These are phyloP conservation scores for Cheracebus regulus DNA, from an alignment of 2,797 vertebrate genomes.

Conservation along the genomic window DNA sequence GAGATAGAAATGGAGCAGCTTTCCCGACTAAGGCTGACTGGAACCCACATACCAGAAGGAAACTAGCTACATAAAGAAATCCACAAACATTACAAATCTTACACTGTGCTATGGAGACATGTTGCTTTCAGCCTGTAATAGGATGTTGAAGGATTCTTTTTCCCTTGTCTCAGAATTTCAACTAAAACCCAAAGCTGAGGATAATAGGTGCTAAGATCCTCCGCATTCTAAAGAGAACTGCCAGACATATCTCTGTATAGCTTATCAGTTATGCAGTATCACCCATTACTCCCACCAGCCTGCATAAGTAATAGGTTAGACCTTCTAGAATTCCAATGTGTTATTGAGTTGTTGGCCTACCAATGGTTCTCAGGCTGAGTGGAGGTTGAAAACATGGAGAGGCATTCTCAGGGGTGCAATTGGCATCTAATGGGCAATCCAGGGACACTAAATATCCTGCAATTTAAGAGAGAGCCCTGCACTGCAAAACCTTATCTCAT, in stretches of 20 bases:
- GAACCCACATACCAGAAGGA: not conserved
- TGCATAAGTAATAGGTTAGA: not conserved
- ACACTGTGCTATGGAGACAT: not conserved
- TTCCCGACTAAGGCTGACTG: not conserved
- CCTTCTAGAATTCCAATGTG: not conserved
- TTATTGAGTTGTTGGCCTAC: not conserved
- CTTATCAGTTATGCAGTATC: not conserved
- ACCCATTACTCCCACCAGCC: not conserved
- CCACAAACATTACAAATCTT: not conserved
- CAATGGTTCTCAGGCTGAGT: not conserved
- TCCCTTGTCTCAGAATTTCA: constrained; percentile 3
- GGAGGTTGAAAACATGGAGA: not conserved
- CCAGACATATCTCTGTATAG: not conserved
- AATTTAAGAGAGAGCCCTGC: not conserved
- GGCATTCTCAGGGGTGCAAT: not conserved
- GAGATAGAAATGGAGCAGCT: not conserved
- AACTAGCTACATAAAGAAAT: not conserved
- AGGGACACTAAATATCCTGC: not conserved
- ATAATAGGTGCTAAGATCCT: not conserved
- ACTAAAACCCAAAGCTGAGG: not conserved
- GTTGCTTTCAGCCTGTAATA: not conserved
- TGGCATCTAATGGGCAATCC: not conserved
- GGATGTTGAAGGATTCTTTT: not conserved
- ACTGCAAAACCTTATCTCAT: not conserved
- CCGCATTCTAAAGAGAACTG: not conserved